Evolutionary conservation across 2,888 invertebrate genomes (phyloP).

Genomic region (Corythucha ciliata): DNA sequence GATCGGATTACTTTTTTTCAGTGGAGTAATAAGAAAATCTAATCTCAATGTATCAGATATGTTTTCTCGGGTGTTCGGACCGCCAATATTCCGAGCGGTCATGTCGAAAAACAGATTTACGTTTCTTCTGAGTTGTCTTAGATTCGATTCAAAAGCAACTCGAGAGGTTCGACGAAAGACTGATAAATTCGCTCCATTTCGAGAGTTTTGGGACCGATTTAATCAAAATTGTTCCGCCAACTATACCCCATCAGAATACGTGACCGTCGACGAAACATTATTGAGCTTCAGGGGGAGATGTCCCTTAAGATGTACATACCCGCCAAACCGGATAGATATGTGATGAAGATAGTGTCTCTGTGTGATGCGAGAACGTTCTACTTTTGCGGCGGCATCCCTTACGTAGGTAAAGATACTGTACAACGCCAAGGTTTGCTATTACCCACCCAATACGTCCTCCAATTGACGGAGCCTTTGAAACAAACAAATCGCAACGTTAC

Average conservation of each 20-base stretch:
- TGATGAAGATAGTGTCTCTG: constrained; percentile 16
- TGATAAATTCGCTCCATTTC: constrained; percentile 25
- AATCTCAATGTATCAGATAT: too few relatives aligned
- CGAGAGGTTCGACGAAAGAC: neutral
- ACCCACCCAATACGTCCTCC: constrained; percentile 27
- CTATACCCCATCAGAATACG: constrained; percentile 19
- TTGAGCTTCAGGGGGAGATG: constrained; percentile 22
- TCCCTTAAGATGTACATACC: constrained; percentile 22
- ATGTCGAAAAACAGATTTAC: constrained; percentile 2
- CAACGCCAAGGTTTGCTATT: constrained; percentile 14
- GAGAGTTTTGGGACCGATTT: constrained; percentile 23
- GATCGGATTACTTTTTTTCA: too few relatives aligned
- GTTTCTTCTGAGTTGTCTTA: neutral
- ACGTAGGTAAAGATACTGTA: constrained; percentile 23
- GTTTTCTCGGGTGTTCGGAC: constrained; percentile 3
- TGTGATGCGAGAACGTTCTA: constrained; percentile 24
- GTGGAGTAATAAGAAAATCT: too few relatives aligned
- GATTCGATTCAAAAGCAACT: constrained; percentile 7
- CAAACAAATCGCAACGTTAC: constrained; percentile 31
- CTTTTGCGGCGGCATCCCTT: constrained; percentile 21
- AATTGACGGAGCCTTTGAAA: constrained; percentile 20
- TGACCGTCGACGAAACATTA: constrained; percentile 21
- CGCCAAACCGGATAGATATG: constrained; percentile 15
- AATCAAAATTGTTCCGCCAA: constrained; percentile 13
- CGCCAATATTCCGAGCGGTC: constrained; percentile 2